These are phyloP conservation scores for Aphaenogaster ashmeadi DNA, from an alignment of 1,140 invertebrate genomes.

Conservation along the genomic window DNA sequence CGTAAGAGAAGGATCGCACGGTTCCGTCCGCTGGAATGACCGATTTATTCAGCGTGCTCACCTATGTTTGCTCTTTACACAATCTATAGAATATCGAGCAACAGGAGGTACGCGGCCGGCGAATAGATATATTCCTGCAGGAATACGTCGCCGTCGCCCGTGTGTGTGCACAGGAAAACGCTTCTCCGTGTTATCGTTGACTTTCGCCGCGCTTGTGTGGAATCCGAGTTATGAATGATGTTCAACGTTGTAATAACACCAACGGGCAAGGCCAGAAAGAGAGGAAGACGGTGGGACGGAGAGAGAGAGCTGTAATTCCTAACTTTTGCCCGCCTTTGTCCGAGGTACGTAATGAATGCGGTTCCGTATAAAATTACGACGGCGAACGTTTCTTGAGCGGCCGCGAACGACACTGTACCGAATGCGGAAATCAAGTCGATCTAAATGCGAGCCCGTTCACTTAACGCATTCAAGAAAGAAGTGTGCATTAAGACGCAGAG, in stretches of 20 bases:
- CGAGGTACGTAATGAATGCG: constrained; percentile 61
- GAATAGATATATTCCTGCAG: constrained; percentile 21
- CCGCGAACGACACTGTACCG: constrained; percentile 30
- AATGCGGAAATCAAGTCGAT: constrained; percentile 34
- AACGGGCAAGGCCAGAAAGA: neutral
- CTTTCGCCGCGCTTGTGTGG: constrained; percentile 19
- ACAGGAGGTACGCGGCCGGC: constrained; percentile 41
- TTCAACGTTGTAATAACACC: constrained; percentile 39
- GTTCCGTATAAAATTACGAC: constrained; percentile 55
- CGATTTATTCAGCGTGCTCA: constrained; percentile 31
- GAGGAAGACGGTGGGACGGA: neutral
- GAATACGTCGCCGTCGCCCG: neutral
- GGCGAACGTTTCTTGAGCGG: constrained; percentile 6
- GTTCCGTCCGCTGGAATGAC: neutral
- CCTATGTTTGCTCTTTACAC: constrained; percentile 57
- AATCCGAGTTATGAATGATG: constrained; percentile 36
- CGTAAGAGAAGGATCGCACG: neutral
- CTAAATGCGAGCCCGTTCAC: constrained; percentile 62
- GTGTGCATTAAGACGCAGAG: neutral
- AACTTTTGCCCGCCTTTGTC: constrained; percentile 13
- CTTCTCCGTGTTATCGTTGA: constrained; percentile 53
- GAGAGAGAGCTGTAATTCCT: constrained; percentile 8
- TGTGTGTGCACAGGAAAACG: constrained; percentile 29
- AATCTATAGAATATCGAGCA: constrained; percentile 59
- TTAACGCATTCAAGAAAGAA: constrained; percentile 57